Base-by-base conservation (phyloP, 2,113 vertebrate genomes). In the Eidolon helvum region DNA sequence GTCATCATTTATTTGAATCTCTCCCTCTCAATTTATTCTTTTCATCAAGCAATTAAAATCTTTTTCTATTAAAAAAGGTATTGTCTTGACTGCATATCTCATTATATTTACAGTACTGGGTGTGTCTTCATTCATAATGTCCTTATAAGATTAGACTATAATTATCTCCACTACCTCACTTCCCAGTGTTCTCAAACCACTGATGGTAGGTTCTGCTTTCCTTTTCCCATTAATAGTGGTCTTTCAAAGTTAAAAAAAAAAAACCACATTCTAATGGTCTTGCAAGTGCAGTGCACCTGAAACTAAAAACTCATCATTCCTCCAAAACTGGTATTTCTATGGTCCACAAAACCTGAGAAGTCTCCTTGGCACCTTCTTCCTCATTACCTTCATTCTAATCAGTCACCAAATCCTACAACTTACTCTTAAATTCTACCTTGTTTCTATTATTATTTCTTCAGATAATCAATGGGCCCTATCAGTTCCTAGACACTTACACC, bases 1-100 rank as follows among this genome's bases (percentile, higher is more conserved):
- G 43, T 16, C 35, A 77, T 59, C 21, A 45, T 18, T 74, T 63
- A 55, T 86, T 65, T 93, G 1, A 50, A 40, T 82, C n/a, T 72
- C 30, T 74, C 63, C 9, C 48, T 90, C 8, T 5, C 48, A 35
- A 82, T 86, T 85, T 83, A 71, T 87, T 91, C 78, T 92, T 66
- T 33, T 90, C 7, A 35, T 21, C 38, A 96, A 82, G 4, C 11
- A 77, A 61, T 69, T 61, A 45, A 22, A 94, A 40, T 82, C 61
- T 61, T 72, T 90, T 78, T 35, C 14, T 1, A 22, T 18, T 90
- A 38, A 90, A 48, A 74, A 48, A 57, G 10, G 10, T 61, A n/a
- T 6, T 45, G 63, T 75, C 35, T 72, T 83, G 1, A 43, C n/a
- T 5, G 2, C 7, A 26, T 16, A 26, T 86, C 12, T 93, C 26